Base-by-base conservation (phyloP, 2,888 invertebrate species). In the Drosophila mimica region DNA sequence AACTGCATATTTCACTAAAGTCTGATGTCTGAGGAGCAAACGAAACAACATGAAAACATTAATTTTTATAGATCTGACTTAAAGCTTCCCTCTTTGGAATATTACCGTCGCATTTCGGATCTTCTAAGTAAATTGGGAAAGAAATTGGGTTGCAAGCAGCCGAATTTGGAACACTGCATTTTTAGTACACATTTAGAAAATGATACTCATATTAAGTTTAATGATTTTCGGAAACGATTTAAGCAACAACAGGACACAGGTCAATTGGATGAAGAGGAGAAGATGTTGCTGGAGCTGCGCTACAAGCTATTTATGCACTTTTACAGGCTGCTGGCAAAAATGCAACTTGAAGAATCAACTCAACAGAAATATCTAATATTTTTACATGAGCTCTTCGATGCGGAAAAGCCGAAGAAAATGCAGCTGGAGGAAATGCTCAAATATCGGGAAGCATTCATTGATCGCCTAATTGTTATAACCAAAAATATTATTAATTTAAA, bases 261-360 rank as follows among this genome's bases (percentile, higher is more conserved):
- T 6, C 11, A 54, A 7, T 15, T n/a, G 5, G 53, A 73, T 52
- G 9, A 11, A 0, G 38, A 65, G 8, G 57, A 56, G 0, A 38
- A 15, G 2, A 4, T 17, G 0, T 28, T 79, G 4, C 59, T 48
- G 5, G 52, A 76, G 4, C 31, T 57, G 0, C 57, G 70, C 2
- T 31, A 40, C 5, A 56, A 59, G 8, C 31, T 85, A 3, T 72
- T 82, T 28, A n/a, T 68, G 8, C 64, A 70, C 31, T 54, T 80
- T 0, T 74, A 77, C 46, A 58, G 68, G 11, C 36, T 73, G 30
- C 34, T 83, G 3, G 1, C 48, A 0, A 56, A 65, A 0, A 9
- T 69, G 1, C 74, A 75, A 13, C 51, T 36, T 4, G 46, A 63
- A 13, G 56, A 74, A 7, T 0, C 3, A 0, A 54, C 31, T 17